Evolutionary conservation across 1,140 invertebrate species (phyloP), one percentile per base, ranked within the genome.

Genomic region (Rhagoletis pomonella): DNA sequence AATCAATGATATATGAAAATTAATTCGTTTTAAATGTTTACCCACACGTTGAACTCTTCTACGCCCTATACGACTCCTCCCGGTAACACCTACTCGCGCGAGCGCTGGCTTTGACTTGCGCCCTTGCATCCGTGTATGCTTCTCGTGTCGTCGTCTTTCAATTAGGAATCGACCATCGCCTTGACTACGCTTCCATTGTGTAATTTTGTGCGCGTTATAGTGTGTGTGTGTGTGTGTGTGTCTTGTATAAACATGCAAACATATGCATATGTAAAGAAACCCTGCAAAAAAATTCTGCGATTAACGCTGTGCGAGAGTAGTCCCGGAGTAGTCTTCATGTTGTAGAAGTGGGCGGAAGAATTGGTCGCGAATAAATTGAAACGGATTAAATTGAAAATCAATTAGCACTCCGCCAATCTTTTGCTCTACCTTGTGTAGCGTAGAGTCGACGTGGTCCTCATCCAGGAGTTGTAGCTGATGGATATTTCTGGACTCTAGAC

Each of bases 21-120:
- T 81, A 81, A 81, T 81, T 81, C 73, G 73, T 81, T 81, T 81
- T 81, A 81, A 81, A 81, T 81, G 73, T 81, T 81, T 81, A 55
- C 73, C 73, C 73, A 81, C 73, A 81, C 73, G 73, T 81, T 81
- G 47, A 81, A 81, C 73, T 81, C 47, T 81, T 81, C 19, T 81
- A 44, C 73, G 73, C 73, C 73, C 73, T n/a, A 81, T 47, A 81
- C 73, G 50, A 81, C 73, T 50, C 73, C 73, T 81, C 73, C 73
- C 47, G 73, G 73, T 19, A 81, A 81, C 73, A 81, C 73, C 73
- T 81, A 81, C 73, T 81, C 44, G 17, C 44, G 17, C 50, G 47
- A 81, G 47, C 73, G 73, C 19, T 81, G 42, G 44, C 50, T 81
- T 81, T 81, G 47, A 81, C 73, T 29, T n/a, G 3, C 67, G 17